Percentiles rank a stretch among this genome's conserved stretches.
Conservation (phyloP, 1,140 invertebrate genomes). For the Drosophila athabasca region DNA sequence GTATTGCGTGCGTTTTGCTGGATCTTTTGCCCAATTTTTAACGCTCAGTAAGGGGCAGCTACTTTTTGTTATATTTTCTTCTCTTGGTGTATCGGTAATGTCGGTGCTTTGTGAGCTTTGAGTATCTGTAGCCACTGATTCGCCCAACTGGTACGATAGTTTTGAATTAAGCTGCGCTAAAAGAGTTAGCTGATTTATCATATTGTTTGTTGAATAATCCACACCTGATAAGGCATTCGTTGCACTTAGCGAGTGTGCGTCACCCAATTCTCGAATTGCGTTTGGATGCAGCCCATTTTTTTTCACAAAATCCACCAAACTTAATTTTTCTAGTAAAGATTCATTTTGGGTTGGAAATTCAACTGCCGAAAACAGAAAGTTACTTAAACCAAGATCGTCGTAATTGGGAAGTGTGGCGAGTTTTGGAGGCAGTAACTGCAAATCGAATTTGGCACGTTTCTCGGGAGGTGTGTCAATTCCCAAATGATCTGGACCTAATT, state of each 20-base stretch:
- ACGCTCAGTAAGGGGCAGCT: conserved; percentile 72
- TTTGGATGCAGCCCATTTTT: conserved; percentile 84
- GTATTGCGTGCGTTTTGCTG: conserved; percentile 56
- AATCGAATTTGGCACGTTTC: conserved; percentile 81
- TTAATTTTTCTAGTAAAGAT: conserved; percentile 62
- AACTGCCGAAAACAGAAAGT: conserved; percentile 43
- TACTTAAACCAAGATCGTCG: conserved; percentile 71
- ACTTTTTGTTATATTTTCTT: conserved; percentile 48
- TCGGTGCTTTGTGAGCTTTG: conserved; percentile 9
- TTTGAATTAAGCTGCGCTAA: conserved; percentile 69
- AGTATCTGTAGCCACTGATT: conserved; percentile 35
- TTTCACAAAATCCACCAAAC: conserved; percentile 72
- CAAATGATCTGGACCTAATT: conserved; percentile 86
- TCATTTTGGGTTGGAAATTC: conserved; percentile 66
- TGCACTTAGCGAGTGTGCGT: conserved; percentile 13
- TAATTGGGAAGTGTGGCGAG: conserved; percentile 61
- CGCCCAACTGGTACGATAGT: conserved; percentile 55
- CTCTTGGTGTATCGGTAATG: not conserved
- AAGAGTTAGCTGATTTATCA: conserved; percentile 61
- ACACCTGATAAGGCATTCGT: conserved; percentile 11
- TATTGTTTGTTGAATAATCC: conserved; percentile 56
- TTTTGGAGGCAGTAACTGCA: conserved; percentile 76
- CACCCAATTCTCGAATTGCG: conserved; percentile 33
- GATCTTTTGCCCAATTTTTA: conserved; percentile 84
- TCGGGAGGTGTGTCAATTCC: conserved; percentile 84